Evolutionary conservation across 1,140 invertebrate genomes (phyloP).

Genomic region (Penaeus indicus): DNA sequence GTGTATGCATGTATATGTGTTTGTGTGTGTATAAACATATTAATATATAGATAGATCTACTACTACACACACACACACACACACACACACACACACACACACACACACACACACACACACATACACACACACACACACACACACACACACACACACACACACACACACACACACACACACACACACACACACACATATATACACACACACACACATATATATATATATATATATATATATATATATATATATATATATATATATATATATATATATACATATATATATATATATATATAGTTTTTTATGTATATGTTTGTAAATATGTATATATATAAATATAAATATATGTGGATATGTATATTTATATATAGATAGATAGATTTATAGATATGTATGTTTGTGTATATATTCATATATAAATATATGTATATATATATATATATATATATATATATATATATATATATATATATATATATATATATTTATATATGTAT

Average conservation of each 20-base stretch:
- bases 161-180: no score
- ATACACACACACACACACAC: no score
- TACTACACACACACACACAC: no score
- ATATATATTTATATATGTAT: slow-evolving; percentile 17
- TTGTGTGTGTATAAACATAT: no score
- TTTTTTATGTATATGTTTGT: background rate
- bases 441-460: background rate
- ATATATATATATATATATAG: slow-evolving; percentile 6
- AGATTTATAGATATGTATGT: background rate
- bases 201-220: no score
- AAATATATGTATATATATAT: background rate
- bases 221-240: background rate
- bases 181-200: no score
- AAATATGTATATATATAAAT: background rate
- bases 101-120: no score
- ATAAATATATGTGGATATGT: background rate
- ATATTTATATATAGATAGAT: background rate
- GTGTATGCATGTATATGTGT: no score
- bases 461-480: background rate
- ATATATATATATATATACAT: background rate
- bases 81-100: no score
- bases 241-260: background rate
- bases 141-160: no score
- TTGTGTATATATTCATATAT: background rate
- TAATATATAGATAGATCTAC: no score